Percentiles rank a stretch among this genome's conserved stretches.
Conservation (phyloP, 2,888 invertebrate species). For the Drosophila incognita region DNA sequence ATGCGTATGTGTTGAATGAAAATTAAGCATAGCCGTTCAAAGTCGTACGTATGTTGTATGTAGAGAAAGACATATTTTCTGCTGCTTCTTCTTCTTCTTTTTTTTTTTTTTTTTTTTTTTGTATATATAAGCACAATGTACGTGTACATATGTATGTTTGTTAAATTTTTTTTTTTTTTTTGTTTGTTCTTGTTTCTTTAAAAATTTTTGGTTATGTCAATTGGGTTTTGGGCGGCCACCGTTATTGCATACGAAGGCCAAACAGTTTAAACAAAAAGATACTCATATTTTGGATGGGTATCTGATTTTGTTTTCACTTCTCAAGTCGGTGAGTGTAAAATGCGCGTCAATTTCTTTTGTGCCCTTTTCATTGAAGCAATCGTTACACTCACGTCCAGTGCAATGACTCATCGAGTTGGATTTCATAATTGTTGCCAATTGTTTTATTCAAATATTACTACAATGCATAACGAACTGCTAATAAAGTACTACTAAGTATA, state of each 20-base stretch:
- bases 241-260: conserved; percentile 65
- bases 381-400: conserved; percentile 14
- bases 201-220: conserved; percentile 29
- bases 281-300: conserved; percentile 35
- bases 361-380: conserved; percentile 10
- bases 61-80: conserved; percentile 6
- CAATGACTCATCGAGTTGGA: conserved; percentile 5
- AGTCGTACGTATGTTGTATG: conserved; percentile 18
- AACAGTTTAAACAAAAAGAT: conserved; percentile 57
- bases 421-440: conserved; percentile 13
- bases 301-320: conserved; percentile 58
- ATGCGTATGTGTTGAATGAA: conserved; percentile 3
- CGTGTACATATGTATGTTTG: conserved; percentile 46
- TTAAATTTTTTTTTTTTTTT: neutral
- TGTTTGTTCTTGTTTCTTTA: neutral
- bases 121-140: conserved; percentile 30
- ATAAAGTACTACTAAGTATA: conserved; percentile 7
- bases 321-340: conserved; percentile 43
- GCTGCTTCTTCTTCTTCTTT: no score
- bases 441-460: conserved; percentile 17
- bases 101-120: neutral
- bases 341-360: conserved; percentile 14
- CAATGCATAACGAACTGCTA: conserved; percentile 15
- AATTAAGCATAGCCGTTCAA: conserved; percentile 18
- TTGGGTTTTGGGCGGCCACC: conserved; percentile 25